phyloP scores from a whole-genome alignment of 2,113 vertebrate genomes.

The Myrmecophaga tridactyla region DNA sequence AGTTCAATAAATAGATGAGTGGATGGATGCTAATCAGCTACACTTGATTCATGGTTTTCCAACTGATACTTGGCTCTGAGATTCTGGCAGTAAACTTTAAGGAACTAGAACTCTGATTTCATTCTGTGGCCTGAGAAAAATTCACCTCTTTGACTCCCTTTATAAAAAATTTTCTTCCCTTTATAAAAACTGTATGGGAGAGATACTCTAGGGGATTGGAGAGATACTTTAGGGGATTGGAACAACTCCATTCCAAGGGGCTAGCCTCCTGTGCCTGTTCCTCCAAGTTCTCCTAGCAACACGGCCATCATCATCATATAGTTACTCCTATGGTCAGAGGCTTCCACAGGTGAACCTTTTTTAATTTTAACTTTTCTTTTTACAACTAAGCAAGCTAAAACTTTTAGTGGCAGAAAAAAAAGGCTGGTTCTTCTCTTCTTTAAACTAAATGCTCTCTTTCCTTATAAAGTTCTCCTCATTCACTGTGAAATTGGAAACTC shows the following conservation, averaged over 20 bases:
- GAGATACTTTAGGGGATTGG: neutral
- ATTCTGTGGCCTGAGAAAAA: slow-evolving; percentile 5
- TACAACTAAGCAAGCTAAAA: neutral
- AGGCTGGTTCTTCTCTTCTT: slow-evolving; percentile 41
- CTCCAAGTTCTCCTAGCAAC: neutral
- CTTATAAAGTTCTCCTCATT: slow-evolving; percentile 65
- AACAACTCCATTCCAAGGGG: neutral
- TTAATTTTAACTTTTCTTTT: neutral
- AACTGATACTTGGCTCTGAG: neutral
- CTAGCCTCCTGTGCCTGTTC: neutral
- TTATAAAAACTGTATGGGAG: neutral
- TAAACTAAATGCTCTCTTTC: slow-evolving; percentile 49
- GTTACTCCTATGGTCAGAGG: neutral
- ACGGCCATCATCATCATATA: neutral
- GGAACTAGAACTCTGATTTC: slow-evolving; percentile 13
- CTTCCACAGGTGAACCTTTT: neutral
- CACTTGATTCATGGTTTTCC: slow-evolving; percentile 1
- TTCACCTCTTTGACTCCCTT: neutral
- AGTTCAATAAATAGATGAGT: slow-evolving; percentile 36
- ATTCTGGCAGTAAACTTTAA: neutral
- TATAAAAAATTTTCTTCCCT: slow-evolving; percentile 34
- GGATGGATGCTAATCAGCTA: neutral
- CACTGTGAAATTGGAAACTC: slow-evolving; percentile 70
- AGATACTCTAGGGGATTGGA: neutral
- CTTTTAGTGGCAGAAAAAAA: slow-evolving; percentile 25